Base-by-base conservation (phyloP, 2,113 vertebrate species). In the Rhadina sibilatrix region DNA sequence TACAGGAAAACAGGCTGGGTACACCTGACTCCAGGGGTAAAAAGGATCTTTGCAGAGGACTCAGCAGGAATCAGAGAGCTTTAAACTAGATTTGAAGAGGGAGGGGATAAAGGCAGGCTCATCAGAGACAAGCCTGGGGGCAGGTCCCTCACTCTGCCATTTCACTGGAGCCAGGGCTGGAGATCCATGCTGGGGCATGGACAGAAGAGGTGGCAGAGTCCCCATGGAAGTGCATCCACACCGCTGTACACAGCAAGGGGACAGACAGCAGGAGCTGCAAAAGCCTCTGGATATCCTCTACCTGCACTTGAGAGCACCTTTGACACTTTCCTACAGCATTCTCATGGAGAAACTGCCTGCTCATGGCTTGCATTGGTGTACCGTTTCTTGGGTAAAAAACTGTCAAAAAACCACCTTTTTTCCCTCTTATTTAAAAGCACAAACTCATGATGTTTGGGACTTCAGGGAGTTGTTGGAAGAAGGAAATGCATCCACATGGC, bases 111-210 rank as follows among this genome's bases (percentile, higher is more conserved):
- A 44, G 21, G 2, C 33, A 38, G 61, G 42, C 33, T 57, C 28
- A 21, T 3, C 23, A 17, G 31, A 69, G 25, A 3, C 4, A 31
- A 23, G 19, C 42, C 35, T 83, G 31, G 15, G 27, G 31, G 23
- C 42, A 77, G 14, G 21, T 19, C 14, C 14, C 40, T 19, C 24
- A 30, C 21, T 10, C n/a, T 40, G 46, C 15, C 24, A 3, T 9
- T 27, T n/a, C 78, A 8, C 23, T 6, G 30, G 3, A 60, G 53
- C 27, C 31, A 31, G 30, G 47, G 47, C 47, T 11, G 47, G 21
- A 33, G 37, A 33, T 28, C 27, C 44, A 3, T 1, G 15, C 0
- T 1, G 17, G 2, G 0, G 35, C 50, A 80, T 35, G 64, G 42
- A 15, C 12, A 30, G 9, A 15, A 31, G 25, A 17, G 52, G 17